Percentiles rank a stretch among this genome's conserved stretches.
phyloP scores from a whole-genome alignment of 2,888 invertebrate genomes.

The Papilio protenor region DNA sequence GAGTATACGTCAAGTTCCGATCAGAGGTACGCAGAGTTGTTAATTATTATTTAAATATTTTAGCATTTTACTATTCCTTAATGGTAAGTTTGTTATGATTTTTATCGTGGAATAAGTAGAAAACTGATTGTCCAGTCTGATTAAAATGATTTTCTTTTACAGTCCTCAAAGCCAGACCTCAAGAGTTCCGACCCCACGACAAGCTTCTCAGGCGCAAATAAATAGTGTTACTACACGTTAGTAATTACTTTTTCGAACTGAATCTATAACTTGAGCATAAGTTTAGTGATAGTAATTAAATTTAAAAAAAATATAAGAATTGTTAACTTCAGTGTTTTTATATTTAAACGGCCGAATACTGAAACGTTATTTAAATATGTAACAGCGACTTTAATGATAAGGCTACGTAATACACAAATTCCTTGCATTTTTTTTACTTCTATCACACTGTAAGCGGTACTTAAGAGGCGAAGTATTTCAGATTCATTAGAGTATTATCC shows the following conservation, averaged over 20 bases:
- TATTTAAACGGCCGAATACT: no score
- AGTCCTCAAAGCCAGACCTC: constrained; percentile 73
- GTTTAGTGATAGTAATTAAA: neutral
- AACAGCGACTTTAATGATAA: no score
- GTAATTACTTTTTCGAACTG: constrained; percentile 41
- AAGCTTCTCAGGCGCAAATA: constrained; percentile 63
- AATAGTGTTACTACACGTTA: constrained; percentile 53
- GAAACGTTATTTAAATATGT: no score
- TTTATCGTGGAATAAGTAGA: neutral
- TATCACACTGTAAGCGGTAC: no score
- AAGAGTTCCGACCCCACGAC: constrained; percentile 62
- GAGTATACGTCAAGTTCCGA: constrained; percentile 78
- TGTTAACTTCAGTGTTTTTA: no score
- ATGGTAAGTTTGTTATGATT: neutral
- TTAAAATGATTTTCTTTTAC: neutral
- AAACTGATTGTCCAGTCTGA: neutral
- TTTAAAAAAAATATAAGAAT: neutral
- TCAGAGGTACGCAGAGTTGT: constrained; percentile 63
- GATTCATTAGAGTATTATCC: no score
- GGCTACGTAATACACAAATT: no score
- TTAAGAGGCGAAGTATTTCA: no score
- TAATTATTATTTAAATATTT: neutral
- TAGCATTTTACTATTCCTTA: neutral
- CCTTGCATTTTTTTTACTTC: no score
- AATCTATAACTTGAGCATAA: no score